A percentile compares a stretch with the other conserved stretches of the same genome.
Evolutionary conservation across 2,113 vertebrate genomes (phyloP).

Genomic region (Thamnophis sirtalis): DNA sequence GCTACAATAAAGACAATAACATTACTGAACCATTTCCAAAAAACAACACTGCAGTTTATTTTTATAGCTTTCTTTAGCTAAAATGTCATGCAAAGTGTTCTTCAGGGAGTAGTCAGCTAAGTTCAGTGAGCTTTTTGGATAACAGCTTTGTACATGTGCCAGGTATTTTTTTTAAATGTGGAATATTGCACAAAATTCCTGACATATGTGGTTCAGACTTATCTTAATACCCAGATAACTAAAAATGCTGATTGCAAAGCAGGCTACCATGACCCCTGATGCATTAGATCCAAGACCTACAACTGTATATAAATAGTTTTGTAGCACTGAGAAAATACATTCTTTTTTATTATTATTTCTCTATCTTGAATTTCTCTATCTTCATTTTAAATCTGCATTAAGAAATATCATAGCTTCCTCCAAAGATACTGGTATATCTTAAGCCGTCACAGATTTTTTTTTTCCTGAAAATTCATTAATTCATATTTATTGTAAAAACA

Average conservation of each 20-base stretch:
- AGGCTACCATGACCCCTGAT: background rate
- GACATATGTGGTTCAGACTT: background rate
- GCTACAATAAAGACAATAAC: background rate
- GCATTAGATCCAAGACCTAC: background rate
- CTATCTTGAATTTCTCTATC: background rate
- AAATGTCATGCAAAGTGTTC: conserved; percentile 16
- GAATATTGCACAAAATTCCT: conserved; percentile 3
- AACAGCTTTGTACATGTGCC: conserved; percentile 1
- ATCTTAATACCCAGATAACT: background rate
- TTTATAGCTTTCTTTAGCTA: conserved; percentile 16
- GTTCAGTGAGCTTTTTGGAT: conserved; percentile 28
- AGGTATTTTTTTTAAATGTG: background rate
- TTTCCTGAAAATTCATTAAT: background rate
- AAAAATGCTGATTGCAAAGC: background rate
- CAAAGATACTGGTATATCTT: background rate
- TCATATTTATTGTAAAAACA: background rate
- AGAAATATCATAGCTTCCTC: background rate
- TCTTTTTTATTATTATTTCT: background rate
- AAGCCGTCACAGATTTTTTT: background rate
- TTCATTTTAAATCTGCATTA: background rate
- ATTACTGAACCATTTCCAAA: background rate
- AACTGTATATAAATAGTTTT: background rate
- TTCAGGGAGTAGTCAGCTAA: conserved; percentile 24
- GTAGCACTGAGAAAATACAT: background rate
- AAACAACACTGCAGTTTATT: conserved; percentile 4